phyloP scores from a whole-genome alignment of 53 echinoderm and acorn worm genomes.

The Hippasteria phrygiana region DNA sequence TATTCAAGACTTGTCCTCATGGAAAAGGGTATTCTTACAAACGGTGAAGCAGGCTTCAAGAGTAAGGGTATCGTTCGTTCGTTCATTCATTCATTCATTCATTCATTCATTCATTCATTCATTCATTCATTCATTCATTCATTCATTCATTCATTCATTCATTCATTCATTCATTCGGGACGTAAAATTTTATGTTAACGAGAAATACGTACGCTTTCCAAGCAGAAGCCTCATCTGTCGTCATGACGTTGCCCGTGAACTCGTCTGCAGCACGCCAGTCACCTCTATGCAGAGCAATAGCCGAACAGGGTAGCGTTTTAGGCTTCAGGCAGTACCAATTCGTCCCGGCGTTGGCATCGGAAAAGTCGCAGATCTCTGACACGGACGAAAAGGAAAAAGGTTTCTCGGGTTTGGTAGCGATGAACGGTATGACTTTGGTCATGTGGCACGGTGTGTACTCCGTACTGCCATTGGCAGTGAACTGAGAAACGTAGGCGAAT shows the following conservation, averaged over 20 bases:
- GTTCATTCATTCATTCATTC: too few species aligned
- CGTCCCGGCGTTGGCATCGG: constrained; percentile 47
- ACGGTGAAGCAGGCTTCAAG: too few species aligned
- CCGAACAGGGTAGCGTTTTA: neutral
- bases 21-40: too few species aligned
- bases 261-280: neutral
- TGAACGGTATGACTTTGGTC: neutral
- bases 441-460: constrained; percentile 49
- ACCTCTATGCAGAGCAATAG: neutral
- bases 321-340: constrained; percentile 77
- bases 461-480: constrained; percentile 17
- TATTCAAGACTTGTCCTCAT: too few species aligned
- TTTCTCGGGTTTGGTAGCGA: neutral
- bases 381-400: neutral
- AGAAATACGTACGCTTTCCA: constrained; percentile 4
- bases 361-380: constrained; percentile 50
- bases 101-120: too few species aligned
- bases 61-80: too few species aligned
- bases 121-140: too few species aligned
- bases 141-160: too few species aligned
- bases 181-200: too few species aligned
- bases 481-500: constrained; percentile 52
- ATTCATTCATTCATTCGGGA: too few species aligned
- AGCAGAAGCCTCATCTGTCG: neutral
- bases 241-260: neutral